Base-by-base conservation (phyloP, 2,888 invertebrate species). In the Aphidoletes aphidimyza region DNA sequence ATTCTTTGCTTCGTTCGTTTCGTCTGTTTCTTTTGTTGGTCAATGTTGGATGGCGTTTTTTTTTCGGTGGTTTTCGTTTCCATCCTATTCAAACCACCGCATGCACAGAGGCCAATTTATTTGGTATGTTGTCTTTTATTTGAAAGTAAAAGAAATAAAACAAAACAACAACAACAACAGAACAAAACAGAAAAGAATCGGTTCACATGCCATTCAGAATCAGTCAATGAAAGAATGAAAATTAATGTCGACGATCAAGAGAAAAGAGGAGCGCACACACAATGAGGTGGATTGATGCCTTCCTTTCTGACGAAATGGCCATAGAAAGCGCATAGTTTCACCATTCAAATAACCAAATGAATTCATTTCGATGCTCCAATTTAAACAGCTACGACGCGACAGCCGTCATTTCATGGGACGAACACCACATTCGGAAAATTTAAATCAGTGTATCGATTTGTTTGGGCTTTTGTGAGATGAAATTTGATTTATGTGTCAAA, bases 171-270 rank as follows among this genome's bases (percentile, higher is more conserved):
- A n/a, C n/a, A n/a, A n/a, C n/a, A n/a, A n/a, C n/a, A n/a, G n/a
- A n/a, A n/a, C n/a, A n/a, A n/a, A n/a, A n/a, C n/a, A n/a, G n/a
- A n/a, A n/a, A n/a, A 14, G 69, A 69, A 30, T 69, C 69, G 30
- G 69, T 69, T 69, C 69, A 69, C 69, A 69, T 69, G 69, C 69
- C 69, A 69, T 69, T 69, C 69, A 69, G 69, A 30, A 69, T n/a
- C 69, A 69, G 69, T 69, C 69, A 69, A 69, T 69, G 69, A 69
- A 30, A 69, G 69, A 69, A 69, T 69, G 69, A 69, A 69, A 69
- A 69, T 69, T 69, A 69, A 69, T 69, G 69, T 69, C 69, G 34
- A 69, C n/a, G 5, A 69, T 14, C 3, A 2, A 69, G 14, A 30
- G 34, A 69, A 47, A 22, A 54, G 22, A 3, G 22, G 2, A 22